Conservation (phyloP, 1,140 invertebrate species). For the Antheraea mylitta region DNA sequence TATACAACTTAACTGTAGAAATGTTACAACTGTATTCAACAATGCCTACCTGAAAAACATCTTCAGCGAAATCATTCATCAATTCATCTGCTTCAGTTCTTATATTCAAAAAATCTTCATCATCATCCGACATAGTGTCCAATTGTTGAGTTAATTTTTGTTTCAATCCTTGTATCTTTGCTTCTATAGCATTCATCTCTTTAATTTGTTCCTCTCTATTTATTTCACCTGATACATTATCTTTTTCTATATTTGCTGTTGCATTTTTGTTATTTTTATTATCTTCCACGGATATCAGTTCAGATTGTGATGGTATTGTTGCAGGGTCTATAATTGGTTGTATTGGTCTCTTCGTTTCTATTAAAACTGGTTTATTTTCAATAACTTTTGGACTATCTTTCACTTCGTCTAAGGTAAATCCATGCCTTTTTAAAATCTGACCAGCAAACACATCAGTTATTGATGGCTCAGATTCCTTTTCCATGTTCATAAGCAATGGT, state of each 20-base stretch:
- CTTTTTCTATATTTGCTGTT: slow-evolving; percentile 2
- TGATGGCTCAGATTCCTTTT: slow-evolving; percentile 77
- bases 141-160: slow-evolving; percentile 76
- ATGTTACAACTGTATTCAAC: too few relatives aligned
- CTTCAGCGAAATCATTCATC: slow-evolving; percentile 80
- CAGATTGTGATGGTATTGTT: slow-evolving; percentile 52
- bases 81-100: slow-evolving; percentile 81
- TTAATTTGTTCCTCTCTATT: slow-evolving; percentile 56
- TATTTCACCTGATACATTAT: slow-evolving; percentile 11
- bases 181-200: slow-evolving; percentile 78
- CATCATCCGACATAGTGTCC: slow-evolving; percentile 79
- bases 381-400: slow-evolving; percentile 51
- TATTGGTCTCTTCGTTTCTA: slow-evolving; percentile 59
- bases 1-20: too few relatives aligned
- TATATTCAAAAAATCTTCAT: slow-evolving; percentile 82
- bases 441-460: slow-evolving; percentile 82
- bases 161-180: slow-evolving; percentile 78
- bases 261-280: slow-evolving; percentile 13
- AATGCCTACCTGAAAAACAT: slow-evolving; percentile 59
- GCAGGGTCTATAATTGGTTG: slow-evolving; percentile 74
- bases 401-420: slow-evolving; percentile 50
- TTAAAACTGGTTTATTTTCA: slow-evolving; percentile 51
- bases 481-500: slow-evolving; percentile 74
- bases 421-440: slow-evolving; percentile 77
- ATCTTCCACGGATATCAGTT: slow-evolving; percentile 17